Evolutionary conservation across 2,888 invertebrate species (phyloP).

Genomic region (Polyommatus icarus): DNA sequence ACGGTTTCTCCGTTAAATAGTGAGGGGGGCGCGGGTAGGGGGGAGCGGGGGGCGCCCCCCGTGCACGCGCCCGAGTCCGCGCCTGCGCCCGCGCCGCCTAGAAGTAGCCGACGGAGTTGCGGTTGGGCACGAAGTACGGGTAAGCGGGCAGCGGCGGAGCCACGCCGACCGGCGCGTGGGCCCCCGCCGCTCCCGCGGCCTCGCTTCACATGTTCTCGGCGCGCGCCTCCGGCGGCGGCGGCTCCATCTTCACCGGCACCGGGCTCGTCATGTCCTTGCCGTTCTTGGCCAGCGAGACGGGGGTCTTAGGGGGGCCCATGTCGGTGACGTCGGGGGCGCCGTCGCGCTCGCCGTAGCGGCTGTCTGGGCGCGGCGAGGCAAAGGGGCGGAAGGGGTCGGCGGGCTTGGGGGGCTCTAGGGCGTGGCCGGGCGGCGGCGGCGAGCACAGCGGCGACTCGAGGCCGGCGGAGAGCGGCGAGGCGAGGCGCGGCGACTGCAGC

Average conservation of each 20-base stretch:
- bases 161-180: conserved; percentile 47
- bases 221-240: conserved; percentile 80
- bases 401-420: conserved; percentile 82
- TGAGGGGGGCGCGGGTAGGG: conserved; percentile 29
- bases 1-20: conserved; percentile 43
- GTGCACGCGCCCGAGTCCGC: conserved; percentile 27
- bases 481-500: conserved; percentile 71
- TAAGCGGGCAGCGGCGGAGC: conserved; percentile 71
- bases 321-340: conserved; percentile 64
- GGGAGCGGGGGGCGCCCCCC: background rate
- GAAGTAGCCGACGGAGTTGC: conserved; percentile 71
- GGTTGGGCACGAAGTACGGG: conserved; percentile 71
- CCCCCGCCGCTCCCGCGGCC: conserved; percentile 67
- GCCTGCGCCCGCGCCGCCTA: conserved; percentile 48
- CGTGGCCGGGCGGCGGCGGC: conserved; percentile 83
- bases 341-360: conserved; percentile 85
- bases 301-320: conserved; percentile 72
- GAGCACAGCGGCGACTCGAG: conserved; percentile 83
- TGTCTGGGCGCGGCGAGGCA: conserved; percentile 79
- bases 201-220: conserved; percentile 76
- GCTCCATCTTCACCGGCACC: conserved; percentile 86
- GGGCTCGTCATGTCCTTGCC: conserved; percentile 74
- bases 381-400: conserved; percentile 79
- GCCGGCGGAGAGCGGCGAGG: conserved; percentile 79
- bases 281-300: conserved; percentile 55